phyloP scores from a whole-genome alignment of 2,797 vertebrate genomes.

The Poecilia picta region DNA sequence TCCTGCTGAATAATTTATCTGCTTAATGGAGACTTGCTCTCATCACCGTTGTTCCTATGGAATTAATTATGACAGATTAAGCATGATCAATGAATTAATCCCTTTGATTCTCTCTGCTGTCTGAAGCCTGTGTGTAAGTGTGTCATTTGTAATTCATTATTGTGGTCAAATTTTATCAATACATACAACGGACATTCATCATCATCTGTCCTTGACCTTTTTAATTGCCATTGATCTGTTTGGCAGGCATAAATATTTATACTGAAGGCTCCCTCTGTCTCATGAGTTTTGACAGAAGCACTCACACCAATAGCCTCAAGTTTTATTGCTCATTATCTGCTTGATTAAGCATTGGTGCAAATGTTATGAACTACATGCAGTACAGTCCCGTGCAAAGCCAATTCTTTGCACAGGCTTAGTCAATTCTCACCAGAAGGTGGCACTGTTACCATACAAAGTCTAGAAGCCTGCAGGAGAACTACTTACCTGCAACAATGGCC shows the following conservation, averaged over 20 bases:
- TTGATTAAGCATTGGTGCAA: constrained; percentile 73
- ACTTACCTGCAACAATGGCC: constrained; percentile 5
- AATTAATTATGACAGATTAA: constrained; percentile 79
- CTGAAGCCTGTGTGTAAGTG: constrained; percentile 21
- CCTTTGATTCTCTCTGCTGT: constrained; percentile 63
- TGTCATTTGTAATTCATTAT: constrained; percentile 67
- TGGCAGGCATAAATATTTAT: constrained; percentile 77
- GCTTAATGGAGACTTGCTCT: constrained; percentile 71
- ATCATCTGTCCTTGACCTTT: constrained; percentile 79
- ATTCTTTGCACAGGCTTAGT: constrained; percentile 11
- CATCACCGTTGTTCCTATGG: constrained; percentile 74
- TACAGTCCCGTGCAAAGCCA: constrained; percentile 20
- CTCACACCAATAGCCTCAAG: constrained; percentile 44
- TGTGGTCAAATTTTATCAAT: constrained; percentile 68
- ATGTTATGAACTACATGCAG: constrained; percentile 65
- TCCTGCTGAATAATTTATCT: constrained; percentile 77
- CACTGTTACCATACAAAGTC: constrained; percentile 62
- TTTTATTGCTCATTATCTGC: constrained; percentile 72
- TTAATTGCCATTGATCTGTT: constrained; percentile 80
- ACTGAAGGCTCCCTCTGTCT: constrained; percentile 43
- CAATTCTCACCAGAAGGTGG: constrained; percentile 62
- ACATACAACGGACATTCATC: constrained; percentile 71
- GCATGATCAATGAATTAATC: constrained; percentile 73
- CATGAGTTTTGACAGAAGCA: constrained; percentile 50
- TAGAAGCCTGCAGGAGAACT: neutral